These are phyloP conservation scores for Amblyornis subalaris DNA, from an alignment of 2,113 vertebrate genomes.

Conservation along the genomic window DNA sequence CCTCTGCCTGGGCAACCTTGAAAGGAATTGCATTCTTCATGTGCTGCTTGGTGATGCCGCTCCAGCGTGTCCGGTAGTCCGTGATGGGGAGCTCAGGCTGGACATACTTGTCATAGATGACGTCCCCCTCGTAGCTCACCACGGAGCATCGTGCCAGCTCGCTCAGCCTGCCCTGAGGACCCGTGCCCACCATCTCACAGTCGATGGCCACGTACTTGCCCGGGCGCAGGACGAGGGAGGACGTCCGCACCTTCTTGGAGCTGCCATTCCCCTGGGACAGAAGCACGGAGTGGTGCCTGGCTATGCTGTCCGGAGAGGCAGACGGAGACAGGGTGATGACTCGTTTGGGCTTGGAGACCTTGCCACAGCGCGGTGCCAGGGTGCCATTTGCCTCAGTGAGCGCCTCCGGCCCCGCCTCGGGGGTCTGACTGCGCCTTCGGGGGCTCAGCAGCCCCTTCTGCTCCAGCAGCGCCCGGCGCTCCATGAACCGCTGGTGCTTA, in stretches of 20 bases:
- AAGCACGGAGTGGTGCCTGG: background rate
- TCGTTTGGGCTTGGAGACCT: background rate
- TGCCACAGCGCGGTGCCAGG: fast-evolving
- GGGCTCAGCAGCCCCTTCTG: constrained; percentile 43
- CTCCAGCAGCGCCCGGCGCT: constrained; percentile 58
- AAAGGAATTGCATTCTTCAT: constrained; percentile 81
- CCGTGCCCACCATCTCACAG: constrained; percentile 98
- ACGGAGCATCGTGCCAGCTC: constrained; percentile 92
- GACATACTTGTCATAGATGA: constrained; percentile 89
- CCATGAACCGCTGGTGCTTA: constrained; percentile 71
- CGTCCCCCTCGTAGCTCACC: constrained; percentile 81
- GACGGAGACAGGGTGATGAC: background rate
- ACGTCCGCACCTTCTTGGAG: constrained; percentile 10
- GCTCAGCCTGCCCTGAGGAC: constrained; percentile 76
- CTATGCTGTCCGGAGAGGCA: background rate
- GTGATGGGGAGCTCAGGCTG: constrained; percentile 77
- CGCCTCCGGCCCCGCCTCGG: fast-evolving
- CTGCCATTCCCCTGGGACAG: constrained; percentile 46
- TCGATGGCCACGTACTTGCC: constrained; percentile 84
- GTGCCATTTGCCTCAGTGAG: background rate
- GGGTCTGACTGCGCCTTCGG: background rate
- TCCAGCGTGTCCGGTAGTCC: constrained; percentile 92
- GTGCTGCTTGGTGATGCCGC: constrained; percentile 82
- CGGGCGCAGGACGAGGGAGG: background rate
- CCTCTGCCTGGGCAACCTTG: constrained; percentile 80